Base-by-base conservation (phyloP, 2,113 vertebrate species). In the Oreamnos americanus region DNA sequence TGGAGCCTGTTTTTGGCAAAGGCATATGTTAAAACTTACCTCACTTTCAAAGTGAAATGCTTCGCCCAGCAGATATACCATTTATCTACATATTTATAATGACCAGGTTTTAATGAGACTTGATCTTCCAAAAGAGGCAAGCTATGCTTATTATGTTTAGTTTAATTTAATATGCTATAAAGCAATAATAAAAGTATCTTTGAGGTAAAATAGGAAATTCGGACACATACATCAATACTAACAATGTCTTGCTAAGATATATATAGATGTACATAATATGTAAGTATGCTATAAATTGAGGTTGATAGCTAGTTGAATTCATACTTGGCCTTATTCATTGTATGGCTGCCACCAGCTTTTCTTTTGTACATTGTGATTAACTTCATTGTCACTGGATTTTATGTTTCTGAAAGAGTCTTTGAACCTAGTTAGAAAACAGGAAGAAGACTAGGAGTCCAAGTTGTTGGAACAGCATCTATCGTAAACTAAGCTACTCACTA, bases 351-450 rank as follows among this genome's bases (percentile, higher is more conserved):
- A 98, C 97, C 98, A 99, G 98, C 96, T 98, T 99, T 99, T 98
- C 98, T 98, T 98, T 98, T 98, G 97, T 98, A 98, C 93, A 97
- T 98, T 98, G 94, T 98, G 98, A 99, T 99, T 99, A 98, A 99
- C 98, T 98, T 99, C 98, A 98, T 98, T 98, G 98, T 98, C 97
- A 82, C 92, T 97, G 98, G 97, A 98, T 98, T 99, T 99, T 98
- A 98, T 98, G 97, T 98, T 99, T 98, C 98, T 98, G 93, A 97
- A 95, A 98, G 98, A 97, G 96, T 96, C 97, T 98, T 98, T 98
- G 96, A 98, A 97, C 87, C n/a, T 98, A 98, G 94, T 98, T 55
- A 96, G 95, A 97, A 98, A 79, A 94, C 93, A 97, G 88, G 98
- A 98, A 96, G 64, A 91, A 87, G 98, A 98, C 97, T 83, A 94